Conservation (phyloP, 2,888 invertebrate genomes). For the Andrena flavipes region DNA sequence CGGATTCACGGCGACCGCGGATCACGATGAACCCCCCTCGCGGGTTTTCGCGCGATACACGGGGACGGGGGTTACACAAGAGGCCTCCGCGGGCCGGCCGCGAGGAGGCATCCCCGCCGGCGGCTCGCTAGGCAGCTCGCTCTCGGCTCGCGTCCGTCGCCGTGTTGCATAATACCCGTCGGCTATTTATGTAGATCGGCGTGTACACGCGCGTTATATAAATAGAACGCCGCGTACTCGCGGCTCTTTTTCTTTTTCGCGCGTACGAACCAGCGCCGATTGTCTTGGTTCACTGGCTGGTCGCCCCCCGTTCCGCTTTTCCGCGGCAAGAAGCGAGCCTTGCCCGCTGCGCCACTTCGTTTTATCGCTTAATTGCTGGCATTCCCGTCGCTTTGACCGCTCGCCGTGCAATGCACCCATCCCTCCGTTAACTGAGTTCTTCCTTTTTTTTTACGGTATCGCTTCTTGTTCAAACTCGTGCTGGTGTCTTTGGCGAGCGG, state of each 20-base stretch:
- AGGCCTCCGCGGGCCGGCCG: neutral
- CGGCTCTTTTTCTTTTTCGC: slow-evolving; percentile 59
- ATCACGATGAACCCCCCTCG: slow-evolving; percentile 32
- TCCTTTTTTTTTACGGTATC: neutral
- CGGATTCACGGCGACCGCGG: slow-evolving; percentile 28
- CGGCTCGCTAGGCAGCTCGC: neutral
- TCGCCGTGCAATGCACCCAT: neutral
- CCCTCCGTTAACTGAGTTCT: neutral
- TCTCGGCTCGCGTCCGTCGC: slow-evolving; percentile 27
- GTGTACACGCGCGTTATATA: slow-evolving; percentile 67
- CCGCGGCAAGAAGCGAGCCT: neutral
- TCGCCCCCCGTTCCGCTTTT: neutral
- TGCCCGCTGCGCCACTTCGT: slow-evolving; percentile 23
- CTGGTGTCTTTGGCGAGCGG: too few species aligned
- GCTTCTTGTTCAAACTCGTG: neutral
- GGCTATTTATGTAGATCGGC: slow-evolving; percentile 72
- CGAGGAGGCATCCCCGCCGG: neutral
- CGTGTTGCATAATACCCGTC: slow-evolving; percentile 64
- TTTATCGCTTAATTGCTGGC: slow-evolving; percentile 18
- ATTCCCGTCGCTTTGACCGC: slow-evolving; percentile 25
- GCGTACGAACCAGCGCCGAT: slow-evolving; percentile 51
- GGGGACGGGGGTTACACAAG: slow-evolving; percentile 32
- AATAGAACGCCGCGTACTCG: slow-evolving; percentile 64
- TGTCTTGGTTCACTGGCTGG: slow-evolving; percentile 39
- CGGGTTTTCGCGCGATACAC: slow-evolving; percentile 34